Evolutionary conservation across 2,888 invertebrate genomes (phyloP), one percentile per base, ranked within the genome.

Genomic region (Drosophila planitibia): DNA sequence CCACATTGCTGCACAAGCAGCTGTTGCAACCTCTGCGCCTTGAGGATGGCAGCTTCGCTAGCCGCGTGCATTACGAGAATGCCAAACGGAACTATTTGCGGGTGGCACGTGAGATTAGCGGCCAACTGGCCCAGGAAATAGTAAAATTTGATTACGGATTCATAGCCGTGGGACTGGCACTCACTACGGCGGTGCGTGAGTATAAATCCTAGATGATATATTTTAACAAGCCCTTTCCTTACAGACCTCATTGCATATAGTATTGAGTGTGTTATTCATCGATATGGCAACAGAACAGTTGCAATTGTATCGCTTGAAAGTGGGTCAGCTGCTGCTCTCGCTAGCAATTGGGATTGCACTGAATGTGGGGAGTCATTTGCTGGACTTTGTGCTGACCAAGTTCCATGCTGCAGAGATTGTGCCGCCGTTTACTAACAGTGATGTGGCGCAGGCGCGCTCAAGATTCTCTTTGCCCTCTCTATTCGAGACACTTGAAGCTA

Each of bases 101-200:
- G 19, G 94, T 95, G 0, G 92, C 95, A 0, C 92, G 92, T 2
- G 93, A 94, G 72, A 95, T 96, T 92, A 94, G 95, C 19, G 92
- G 94, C 14, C 91, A 93, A 67, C 94, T 96, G 32, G 93, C 94
- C 0, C 94, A 94, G 41, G 94, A 94, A 0, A 94, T 95, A 0
- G 94, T 94, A 0, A 94, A 95, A 72, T 96, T 96, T 83, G 95
- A 96, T 89, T 91, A 95, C 81, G 94, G 94, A 67, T 93, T 94
- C 1, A 94, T 97, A 78, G 93, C 94, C 4, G 79, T 95, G 12
- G 95, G 95, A 62, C 92, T 94, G 32, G 77, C 94, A 4, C 90
- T 96, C 9, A 89, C 91, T 25, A 86, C 87, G 44, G 74, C 88
- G 64, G 93, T 93, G 68, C 66, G 89, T 79, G 9, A 3, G 32